phyloP scores from a whole-genome alignment of 2,113 vertebrate genomes.

The Sclerurus mexicanus region DNA sequence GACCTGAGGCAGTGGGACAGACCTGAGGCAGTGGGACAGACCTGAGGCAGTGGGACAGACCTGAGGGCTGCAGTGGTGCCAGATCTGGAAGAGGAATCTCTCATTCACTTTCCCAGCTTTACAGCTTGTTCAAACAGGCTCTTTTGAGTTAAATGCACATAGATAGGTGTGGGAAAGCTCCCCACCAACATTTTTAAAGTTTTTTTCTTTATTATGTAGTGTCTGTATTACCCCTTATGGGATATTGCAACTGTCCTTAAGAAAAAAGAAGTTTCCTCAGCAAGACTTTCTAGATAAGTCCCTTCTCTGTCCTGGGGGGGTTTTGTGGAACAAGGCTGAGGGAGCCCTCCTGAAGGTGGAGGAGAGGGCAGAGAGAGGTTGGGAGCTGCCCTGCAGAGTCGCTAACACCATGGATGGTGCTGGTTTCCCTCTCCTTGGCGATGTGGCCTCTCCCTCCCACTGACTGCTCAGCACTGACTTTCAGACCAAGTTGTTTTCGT shows the following conservation, averaged over 20 bases:
- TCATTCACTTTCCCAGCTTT: background rate
- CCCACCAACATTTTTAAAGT: rapidly evolving
- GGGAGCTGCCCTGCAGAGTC: background rate
- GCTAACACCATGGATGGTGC: rapidly evolving
- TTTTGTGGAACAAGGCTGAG: background rate
- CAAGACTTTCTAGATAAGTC: background rate
- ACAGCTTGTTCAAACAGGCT: background rate
- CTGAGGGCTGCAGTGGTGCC: background rate
- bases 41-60: background rate
- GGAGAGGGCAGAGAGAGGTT: background rate
- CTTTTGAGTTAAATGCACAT: background rate
- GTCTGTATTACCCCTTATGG: background rate
- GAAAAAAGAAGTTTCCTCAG: background rate
- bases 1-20: too few relatives aligned
- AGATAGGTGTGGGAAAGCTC: background rate
- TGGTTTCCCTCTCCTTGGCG: background rate
- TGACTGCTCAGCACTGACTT: background rate
- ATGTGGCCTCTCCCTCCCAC: background rate
- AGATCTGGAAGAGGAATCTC: background rate
- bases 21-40: too few relatives aligned
- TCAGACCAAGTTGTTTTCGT: background rate
- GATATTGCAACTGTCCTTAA: background rate
- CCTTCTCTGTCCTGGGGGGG: background rate
- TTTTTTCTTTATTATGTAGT: background rate
- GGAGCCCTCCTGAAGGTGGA: background rate